Evolutionary conservation across 2,113 vertebrate species (phyloP).

Genomic region (Ciconia stormi): DNA sequence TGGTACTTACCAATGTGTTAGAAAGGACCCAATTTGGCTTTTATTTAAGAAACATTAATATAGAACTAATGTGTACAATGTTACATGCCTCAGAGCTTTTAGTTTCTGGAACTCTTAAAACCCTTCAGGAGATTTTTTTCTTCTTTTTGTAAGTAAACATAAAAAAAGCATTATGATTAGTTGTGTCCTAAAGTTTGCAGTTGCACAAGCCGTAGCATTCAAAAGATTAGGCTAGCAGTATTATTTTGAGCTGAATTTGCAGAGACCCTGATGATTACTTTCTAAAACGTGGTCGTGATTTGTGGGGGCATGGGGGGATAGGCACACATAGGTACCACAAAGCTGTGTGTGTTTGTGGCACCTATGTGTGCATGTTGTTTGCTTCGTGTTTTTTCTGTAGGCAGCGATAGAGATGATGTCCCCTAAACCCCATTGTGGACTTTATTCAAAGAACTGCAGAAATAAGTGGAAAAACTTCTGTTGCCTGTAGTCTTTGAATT

Average conservation of each 20-base stretch:
- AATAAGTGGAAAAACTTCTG: background rate
- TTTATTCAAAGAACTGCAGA: background rate
- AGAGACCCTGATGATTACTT: background rate
- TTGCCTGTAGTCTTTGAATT: background rate
- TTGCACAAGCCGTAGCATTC: background rate
- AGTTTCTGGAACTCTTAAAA: background rate
- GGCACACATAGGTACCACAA: background rate
- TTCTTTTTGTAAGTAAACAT: background rate
- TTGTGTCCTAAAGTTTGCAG: background rate
- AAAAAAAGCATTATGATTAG: background rate
- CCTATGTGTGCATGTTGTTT: rapidly evolving
- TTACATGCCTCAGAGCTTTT: background rate
- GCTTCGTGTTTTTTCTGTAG: background rate
- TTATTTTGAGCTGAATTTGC: background rate
- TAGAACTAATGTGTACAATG: background rate
- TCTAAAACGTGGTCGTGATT: background rate
- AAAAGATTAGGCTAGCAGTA: background rate
- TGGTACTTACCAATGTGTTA: background rate
- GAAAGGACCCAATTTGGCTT: background rate
- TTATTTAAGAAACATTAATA: background rate
- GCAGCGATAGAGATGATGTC: background rate
- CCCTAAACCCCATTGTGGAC: background rate
- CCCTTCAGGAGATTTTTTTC: background rate
- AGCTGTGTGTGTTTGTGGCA: background rate
- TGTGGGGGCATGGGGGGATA: rapidly evolving